Evolutionary conservation across 2,797 vertebrate species (phyloP).

Genomic region (Brachyrhaphis roseni): DNA sequence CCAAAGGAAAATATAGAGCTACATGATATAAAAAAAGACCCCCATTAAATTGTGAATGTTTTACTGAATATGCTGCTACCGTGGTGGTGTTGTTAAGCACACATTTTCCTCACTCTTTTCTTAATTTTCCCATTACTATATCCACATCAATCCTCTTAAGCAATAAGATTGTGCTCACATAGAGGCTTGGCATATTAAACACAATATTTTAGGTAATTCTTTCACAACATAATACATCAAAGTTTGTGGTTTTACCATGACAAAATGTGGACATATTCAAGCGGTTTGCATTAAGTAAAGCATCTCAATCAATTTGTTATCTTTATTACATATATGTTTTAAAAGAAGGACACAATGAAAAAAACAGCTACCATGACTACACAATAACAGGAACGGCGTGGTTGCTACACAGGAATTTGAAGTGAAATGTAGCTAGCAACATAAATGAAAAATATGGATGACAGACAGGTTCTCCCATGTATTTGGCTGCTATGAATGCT

Average conservation of each 20-base stretch:
- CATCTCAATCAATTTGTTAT: not conserved
- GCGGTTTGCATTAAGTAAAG: not conserved
- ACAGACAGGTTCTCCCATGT: conserved; percentile 52
- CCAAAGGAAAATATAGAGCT: not conserved
- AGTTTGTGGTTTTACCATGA: not conserved
- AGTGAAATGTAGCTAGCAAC: conserved; percentile 29
- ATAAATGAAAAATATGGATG: conserved; percentile 40
- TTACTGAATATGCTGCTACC: not conserved
- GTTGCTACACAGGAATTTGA: conserved; percentile 19
- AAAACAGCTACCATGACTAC: not conserved
- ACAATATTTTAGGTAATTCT: not conserved
- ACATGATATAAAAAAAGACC: not conserved
- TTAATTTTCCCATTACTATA: not conserved
- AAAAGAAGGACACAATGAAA: not conserved
- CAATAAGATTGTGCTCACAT: not conserved
- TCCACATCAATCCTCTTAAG: not conserved
- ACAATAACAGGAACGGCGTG: conserved; percentile 16
- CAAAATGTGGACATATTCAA: not conserved
- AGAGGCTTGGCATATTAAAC: not conserved
- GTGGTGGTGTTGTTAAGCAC: not conserved
- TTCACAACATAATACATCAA: not conserved
- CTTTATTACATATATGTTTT: not conserved
- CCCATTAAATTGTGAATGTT: not conserved
- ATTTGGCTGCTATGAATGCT: conserved; percentile 48
- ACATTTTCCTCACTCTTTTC: not conserved